A percentile compares a stretch with the other conserved stretches of the same genome.
phyloP scores from a whole-genome alignment of 2,797 vertebrate genomes.

The Graptemys geographica region DNA sequence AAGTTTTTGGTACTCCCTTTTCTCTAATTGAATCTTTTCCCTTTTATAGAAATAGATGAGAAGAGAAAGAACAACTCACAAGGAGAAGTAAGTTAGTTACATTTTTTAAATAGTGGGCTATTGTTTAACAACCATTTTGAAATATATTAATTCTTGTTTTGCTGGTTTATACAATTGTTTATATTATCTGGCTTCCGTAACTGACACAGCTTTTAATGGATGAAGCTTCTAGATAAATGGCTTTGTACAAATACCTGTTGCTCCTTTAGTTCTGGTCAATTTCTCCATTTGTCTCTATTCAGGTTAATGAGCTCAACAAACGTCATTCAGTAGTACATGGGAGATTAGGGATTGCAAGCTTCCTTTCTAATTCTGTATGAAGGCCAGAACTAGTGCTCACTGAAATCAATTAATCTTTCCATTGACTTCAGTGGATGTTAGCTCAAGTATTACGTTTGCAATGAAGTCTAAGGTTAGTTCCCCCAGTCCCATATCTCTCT shows the following conservation, averaged over 20 bases:
- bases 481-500: neutral
- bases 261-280: neutral
- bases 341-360: neutral
- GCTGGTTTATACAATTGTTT: neutral
- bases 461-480: neutral
- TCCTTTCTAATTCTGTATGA: neutral
- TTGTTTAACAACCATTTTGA: neutral
- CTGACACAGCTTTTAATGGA: neutral
- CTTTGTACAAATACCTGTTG: neutral
- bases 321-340: neutral
- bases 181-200: rapidly evolving
- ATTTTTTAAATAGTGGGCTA: neutral
- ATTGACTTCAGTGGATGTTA: neutral
- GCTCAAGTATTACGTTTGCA: neutral
- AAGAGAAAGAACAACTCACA: slow-evolving; percentile 84
- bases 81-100: slow-evolving; percentile 84
- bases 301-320: neutral
- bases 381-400: neutral
- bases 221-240: rapidly evolving
- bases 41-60: slow-evolving; percentile 84
- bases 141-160: neutral
- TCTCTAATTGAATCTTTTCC: slow-evolving; percentile 57
- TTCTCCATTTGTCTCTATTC: neutral
- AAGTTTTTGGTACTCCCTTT: neutral
- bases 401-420: neutral